Conservation (phyloP, 2,797 vertebrate genomes). For the Gadopsis marmoratus region DNA sequence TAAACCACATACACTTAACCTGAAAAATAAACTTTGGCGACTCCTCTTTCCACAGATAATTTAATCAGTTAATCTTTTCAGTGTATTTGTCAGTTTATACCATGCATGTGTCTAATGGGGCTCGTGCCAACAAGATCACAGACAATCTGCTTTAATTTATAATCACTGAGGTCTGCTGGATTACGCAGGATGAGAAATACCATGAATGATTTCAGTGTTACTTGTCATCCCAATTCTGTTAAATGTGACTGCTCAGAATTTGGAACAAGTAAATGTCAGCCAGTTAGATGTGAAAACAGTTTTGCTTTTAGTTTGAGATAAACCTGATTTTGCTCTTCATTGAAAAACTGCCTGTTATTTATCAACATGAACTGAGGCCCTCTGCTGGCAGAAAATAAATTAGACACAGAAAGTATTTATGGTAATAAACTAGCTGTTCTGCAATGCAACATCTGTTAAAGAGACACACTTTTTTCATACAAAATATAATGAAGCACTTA, state of each 20-base stretch:
- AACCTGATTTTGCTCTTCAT: not conserved
- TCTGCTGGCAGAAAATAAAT: conserved; percentile 12
- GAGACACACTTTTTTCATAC: no score
- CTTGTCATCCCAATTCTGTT: not conserved
- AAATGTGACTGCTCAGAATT: not conserved
- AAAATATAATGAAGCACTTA: not conserved
- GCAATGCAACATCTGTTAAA: not conserved
- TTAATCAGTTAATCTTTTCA: not conserved
- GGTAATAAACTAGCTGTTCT: not conserved
- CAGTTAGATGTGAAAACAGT: not conserved
- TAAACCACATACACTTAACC: not conserved
- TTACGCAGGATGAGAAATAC: not conserved
- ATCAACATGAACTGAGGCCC: not conserved
- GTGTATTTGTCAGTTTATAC: not conserved
- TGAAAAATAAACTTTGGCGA: not conserved
- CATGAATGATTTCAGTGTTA: not conserved
- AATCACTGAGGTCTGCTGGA: not conserved
- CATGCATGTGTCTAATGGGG: not conserved
- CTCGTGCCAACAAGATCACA: not conserved
- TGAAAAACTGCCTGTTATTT: not conserved
- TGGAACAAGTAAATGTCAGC: not conserved
- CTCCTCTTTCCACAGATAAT: not conserved
- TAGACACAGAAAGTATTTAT: not conserved
- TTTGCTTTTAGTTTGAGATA: not conserved
- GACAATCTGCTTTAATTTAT: not conserved